A percentile compares a stretch with the other conserved stretches of the same genome.
phyloP scores from a whole-genome alignment of 2,113 vertebrate species.

The Myiozetetes cayanensis region DNA sequence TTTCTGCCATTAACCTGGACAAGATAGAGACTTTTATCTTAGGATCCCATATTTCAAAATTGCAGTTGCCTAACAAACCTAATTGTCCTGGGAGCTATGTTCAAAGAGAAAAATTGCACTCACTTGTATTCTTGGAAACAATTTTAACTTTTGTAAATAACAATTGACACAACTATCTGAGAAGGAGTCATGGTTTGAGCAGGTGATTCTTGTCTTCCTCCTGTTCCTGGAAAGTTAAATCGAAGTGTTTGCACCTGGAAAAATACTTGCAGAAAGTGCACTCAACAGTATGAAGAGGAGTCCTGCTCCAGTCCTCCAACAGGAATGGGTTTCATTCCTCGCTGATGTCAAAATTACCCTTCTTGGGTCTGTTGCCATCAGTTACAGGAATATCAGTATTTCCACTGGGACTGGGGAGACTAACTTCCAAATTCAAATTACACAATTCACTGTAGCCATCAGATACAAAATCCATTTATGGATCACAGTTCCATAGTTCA shows the following conservation, averaged over 20 bases:
- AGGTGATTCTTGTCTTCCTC: neutral
- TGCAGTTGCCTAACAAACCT: neutral
- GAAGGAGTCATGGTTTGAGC: neutral
- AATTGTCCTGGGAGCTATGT: neutral
- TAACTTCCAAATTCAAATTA: neutral
- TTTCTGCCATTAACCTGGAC: neutral
- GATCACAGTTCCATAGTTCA: neutral
- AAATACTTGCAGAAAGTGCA: neutral
- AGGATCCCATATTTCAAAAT: neutral
- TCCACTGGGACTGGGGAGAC: neutral
- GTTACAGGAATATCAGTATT: neutral
- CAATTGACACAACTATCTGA: neutral
- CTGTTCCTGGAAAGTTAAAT: neutral
- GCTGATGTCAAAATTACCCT: neutral
- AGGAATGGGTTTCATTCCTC: neutral
- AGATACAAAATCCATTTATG: rapidly evolving
- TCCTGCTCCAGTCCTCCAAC: neutral
- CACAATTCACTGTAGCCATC: neutral
- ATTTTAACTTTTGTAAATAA: conserved; percentile 33
- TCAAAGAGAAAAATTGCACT: neutral
- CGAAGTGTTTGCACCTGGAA: neutral
- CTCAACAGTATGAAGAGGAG: neutral
- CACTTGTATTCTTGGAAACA: neutral
- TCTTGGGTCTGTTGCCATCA: neutral
- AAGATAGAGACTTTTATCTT: neutral